Conservation (phyloP, 2,888 invertebrate species). For the Drosophila emarginata region DNA sequence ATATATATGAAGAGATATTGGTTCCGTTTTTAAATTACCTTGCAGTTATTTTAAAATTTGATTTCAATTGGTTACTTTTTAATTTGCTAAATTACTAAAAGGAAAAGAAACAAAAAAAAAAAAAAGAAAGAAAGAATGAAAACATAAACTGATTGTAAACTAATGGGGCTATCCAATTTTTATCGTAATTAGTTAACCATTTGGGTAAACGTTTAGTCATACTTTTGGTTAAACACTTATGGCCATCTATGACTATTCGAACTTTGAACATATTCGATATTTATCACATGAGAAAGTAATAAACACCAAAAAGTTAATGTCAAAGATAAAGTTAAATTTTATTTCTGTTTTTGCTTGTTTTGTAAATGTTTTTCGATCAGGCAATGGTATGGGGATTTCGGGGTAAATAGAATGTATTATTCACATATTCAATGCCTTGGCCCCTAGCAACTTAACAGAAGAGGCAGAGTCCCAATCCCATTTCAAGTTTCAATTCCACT, state of each 20-base stretch:
- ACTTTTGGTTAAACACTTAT: not conserved
- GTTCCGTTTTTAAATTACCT: not conserved
- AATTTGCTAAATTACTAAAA: not conserved
- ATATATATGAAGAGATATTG: not conserved
- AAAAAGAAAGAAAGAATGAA: too few relatives aligned
- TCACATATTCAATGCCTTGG: conserved; percentile 24
- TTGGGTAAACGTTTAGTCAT: not conserved
- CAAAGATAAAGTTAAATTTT: not conserved
- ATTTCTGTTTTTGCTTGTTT: not conserved
- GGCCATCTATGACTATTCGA: conserved; percentile 10
- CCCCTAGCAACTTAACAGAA: conserved; percentile 52
- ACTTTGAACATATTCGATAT: conserved; percentile 41
- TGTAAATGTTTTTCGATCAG: not conserved
- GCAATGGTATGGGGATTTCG: too few relatives aligned
- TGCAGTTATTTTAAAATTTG: not conserved
- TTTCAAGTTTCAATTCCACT: too few relatives aligned
- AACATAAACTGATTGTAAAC: not conserved
- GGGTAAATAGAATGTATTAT: conserved; percentile 16
- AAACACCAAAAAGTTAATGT: conserved; percentile 6
- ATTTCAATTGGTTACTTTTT: too few relatives aligned
- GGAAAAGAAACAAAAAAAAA: too few relatives aligned
- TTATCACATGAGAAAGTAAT: conserved; percentile 45
- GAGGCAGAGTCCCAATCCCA: not conserved
- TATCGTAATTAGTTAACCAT: not conserved
- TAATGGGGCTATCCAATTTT: not conserved